phyloP scores from a whole-genome alignment of 2,888 invertebrate genomes.

The Chymomyza caudatula region DNA sequence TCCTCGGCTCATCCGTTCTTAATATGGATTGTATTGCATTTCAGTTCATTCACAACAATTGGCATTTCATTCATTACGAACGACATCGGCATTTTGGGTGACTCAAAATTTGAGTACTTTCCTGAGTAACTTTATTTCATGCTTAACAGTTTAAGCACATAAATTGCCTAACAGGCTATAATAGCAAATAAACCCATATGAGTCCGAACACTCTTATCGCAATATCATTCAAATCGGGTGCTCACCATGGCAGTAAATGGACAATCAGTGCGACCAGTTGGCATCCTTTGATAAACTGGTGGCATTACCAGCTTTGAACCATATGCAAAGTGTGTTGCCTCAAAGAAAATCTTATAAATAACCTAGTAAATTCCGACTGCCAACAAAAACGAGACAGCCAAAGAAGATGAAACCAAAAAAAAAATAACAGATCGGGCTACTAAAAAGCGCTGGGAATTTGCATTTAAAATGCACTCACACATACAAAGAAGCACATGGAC shows the following conservation, averaged over 20 bases:
- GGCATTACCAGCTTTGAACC: conserved; percentile 40
- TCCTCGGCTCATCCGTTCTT: too few species aligned
- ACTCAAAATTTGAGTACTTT: too few species aligned
- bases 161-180: neutral
- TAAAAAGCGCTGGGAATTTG: conserved; percentile 49
- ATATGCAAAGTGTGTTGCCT: conserved; percentile 53
- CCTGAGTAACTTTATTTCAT: too few species aligned
- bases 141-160: neutral
- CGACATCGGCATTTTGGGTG: too few species aligned
- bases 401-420: conserved; percentile 8
- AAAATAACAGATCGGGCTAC: conserved; percentile 11
- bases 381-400: conserved; percentile 25
- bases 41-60: too few species aligned
- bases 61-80: too few species aligned
- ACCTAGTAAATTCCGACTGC: conserved; percentile 39
- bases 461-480: conserved; percentile 46
- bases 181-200: neutral
- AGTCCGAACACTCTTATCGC: neutral
- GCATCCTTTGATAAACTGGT: neutral
- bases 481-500: conserved; percentile 4
- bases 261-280: neutral
- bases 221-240: neutral
- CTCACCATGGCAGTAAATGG: neutral
- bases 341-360: conserved; percentile 68
- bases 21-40: too few species aligned